Percentiles rank a stretch among this genome's conserved stretches.
Conservation (phyloP, 2,113 vertebrate genomes). For the Litocranius walleri region DNA sequence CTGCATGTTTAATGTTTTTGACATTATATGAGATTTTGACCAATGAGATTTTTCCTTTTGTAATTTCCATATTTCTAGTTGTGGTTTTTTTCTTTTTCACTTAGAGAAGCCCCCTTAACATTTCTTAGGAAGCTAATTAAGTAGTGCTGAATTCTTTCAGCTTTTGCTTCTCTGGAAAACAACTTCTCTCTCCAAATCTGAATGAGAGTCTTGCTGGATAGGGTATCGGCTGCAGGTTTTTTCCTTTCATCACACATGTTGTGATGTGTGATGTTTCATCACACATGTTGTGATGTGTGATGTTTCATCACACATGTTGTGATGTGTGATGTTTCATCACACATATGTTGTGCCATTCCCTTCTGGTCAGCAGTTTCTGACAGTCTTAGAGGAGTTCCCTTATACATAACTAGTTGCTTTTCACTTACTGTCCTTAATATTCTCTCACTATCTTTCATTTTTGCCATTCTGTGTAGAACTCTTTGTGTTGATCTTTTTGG, state of each 20-base stretch:
- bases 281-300: background rate
- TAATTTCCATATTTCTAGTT: background rate
- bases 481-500: background rate
- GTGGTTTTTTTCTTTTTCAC: background rate
- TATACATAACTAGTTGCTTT: background rate
- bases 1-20: background rate
- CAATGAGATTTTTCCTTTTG: background rate
- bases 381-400: background rate
- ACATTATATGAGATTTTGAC: background rate
- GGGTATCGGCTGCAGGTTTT: background rate
- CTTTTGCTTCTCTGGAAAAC: background rate
- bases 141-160: background rate
- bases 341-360: background rate
- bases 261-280: background rate
- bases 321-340: background rate
- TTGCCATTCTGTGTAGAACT: background rate
- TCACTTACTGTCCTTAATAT: background rate
- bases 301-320: background rate
- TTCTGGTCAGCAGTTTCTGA: background rate
- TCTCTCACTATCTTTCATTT: background rate
- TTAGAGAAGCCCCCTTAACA: background rate
- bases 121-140: background rate
- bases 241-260: background rate
- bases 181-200: background rate
- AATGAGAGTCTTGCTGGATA: background rate